These are phyloP conservation scores for Clamator glandarius DNA, from an alignment of 2,797 vertebrate species.

Conservation along the genomic window DNA sequence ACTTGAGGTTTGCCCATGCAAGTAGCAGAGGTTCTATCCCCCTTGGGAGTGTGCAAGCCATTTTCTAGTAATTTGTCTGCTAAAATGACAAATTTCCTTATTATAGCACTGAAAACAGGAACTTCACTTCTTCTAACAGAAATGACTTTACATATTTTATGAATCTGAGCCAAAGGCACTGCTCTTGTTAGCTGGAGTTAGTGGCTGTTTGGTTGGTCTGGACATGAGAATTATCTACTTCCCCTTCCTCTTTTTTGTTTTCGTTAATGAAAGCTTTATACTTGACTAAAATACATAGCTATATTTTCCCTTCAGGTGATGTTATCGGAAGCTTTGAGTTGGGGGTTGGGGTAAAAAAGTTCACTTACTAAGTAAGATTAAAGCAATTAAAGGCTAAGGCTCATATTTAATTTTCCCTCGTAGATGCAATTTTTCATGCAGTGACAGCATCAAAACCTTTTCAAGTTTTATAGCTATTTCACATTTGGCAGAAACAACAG, in stretches of 20 bases:
- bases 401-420: slow-evolving; percentile 66
- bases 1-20: not conserved
- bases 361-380: slow-evolving; percentile 68
- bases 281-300: slow-evolving; percentile 59
- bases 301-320: slow-evolving; percentile 43
- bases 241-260: slow-evolving; percentile 67
- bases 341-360: slow-evolving; percentile 41
- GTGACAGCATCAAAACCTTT: slow-evolving; percentile 65
- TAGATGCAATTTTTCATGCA: slow-evolving; percentile 60
- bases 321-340: slow-evolving; percentile 69
- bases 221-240: slow-evolving; percentile 64
- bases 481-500: slow-evolving; percentile 75
- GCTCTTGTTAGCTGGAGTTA: slow-evolving; percentile 52
- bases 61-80: slow-evolving; percentile 53
- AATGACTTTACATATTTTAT: slow-evolving; percentile 58
- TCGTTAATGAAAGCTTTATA: slow-evolving; percentile 55
- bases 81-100: slow-evolving; percentile 46
- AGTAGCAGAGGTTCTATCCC: slow-evolving; percentile 4
- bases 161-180: slow-evolving; percentile 59
- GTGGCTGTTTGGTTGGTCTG: slow-evolving; percentile 55
- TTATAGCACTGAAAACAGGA: slow-evolving; percentile 57
- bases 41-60: not conserved
- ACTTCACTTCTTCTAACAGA: slow-evolving; percentile 55
- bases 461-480: slow-evolving; percentile 75
- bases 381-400: slow-evolving; percentile 75